These are phyloP conservation scores for Cataglyphis cursor DNA, from an alignment of 2,888 invertebrate genomes.

Conservation along the genomic window DNA sequence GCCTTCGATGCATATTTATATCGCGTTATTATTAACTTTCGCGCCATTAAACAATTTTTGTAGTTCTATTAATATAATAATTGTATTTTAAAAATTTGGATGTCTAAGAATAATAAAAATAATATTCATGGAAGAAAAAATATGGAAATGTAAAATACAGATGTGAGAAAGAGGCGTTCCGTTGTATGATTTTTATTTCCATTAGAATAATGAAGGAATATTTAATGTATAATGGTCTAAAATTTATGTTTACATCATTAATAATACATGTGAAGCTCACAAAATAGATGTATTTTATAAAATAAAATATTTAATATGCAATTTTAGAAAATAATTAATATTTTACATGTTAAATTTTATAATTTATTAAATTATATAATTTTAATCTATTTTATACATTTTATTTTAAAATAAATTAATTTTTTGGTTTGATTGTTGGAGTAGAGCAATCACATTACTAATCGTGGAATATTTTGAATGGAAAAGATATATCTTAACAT, in stretches of 20 bases:
- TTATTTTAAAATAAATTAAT: background rate
- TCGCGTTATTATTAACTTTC: conserved; percentile 23
- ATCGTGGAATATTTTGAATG: background rate
- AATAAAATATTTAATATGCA: background rate
- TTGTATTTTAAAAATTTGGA: background rate
- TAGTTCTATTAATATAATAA: background rate
- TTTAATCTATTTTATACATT: background rate
- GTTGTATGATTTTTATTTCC: background rate
- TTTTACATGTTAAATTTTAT: background rate
- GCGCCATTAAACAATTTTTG: conserved; percentile 40
- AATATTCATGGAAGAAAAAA: background rate
- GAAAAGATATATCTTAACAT: conserved; percentile 34
- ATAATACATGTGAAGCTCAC: background rate
- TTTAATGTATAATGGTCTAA: background rate
- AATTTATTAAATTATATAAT: background rate
- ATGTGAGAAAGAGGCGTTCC: background rate
- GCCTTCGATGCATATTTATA: background rate
- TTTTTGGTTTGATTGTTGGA: background rate
- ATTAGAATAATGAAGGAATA: background rate
- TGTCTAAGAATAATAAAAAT: background rate
- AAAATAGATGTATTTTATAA: background rate
- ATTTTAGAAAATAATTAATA: background rate
- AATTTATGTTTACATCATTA: background rate
- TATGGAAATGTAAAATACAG: background rate
- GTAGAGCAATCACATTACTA: background rate